These are phyloP conservation scores for Acleris laterana DNA, from an alignment of 2,888 invertebrate species.

Conservation along the genomic window DNA sequence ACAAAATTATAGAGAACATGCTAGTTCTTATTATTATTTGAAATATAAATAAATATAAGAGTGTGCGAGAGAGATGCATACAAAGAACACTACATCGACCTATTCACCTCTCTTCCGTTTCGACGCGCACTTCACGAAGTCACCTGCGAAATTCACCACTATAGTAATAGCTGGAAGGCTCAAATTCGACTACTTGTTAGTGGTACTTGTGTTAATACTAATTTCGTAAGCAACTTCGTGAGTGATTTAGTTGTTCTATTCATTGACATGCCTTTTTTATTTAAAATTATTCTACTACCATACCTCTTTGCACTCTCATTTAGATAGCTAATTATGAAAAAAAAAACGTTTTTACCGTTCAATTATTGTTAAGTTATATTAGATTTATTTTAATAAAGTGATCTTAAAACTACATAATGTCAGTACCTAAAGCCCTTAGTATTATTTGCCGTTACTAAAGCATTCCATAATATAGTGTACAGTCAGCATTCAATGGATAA, in stretches of 20 bases:
- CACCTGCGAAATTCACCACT: conserved; percentile 79
- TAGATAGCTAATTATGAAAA: conserved; percentile 7
- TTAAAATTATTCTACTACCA: conserved; percentile 29
- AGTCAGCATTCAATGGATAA: no score
- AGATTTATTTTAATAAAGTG: no score
- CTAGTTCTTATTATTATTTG: conserved; percentile 37
- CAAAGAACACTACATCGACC: conserved; percentile 81
- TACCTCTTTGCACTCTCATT: conserved; percentile 29
- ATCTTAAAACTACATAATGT: no score
- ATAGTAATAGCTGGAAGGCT: conserved; percentile 55
- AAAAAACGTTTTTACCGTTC: no score
- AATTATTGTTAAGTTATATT: no score
- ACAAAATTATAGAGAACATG: conserved; percentile 39
- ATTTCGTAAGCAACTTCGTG: conserved; percentile 78
- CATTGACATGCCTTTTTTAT: conserved; percentile 40
- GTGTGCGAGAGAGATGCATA: conserved; percentile 78
- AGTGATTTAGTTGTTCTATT: conserved; percentile 60
- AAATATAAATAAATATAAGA: conserved; percentile 43
- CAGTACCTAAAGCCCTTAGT: no score
- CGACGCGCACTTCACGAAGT: conserved; percentile 80
- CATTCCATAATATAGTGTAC: no score
- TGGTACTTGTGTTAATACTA: conserved; percentile 48
- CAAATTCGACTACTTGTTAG: conserved; percentile 54
- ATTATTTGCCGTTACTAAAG: no score
- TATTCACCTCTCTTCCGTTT: conserved; percentile 78